Conservation (phyloP, 1,140 invertebrate genomes). For the Achatina immaculata region DNA sequence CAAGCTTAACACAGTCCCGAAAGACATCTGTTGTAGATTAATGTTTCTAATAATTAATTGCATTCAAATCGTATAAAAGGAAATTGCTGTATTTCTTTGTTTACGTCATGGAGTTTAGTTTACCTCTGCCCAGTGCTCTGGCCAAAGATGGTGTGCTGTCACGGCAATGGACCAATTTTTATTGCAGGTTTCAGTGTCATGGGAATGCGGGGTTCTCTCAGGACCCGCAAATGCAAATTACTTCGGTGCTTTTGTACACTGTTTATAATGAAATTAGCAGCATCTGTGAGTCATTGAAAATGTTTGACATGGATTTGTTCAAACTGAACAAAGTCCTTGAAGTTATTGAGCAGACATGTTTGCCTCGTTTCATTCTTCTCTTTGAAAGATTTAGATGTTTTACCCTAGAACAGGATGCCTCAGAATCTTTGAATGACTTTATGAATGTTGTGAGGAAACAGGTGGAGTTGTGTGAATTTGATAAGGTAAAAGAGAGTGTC, state of each 20-base stretch:
- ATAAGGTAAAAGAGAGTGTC: slow-evolving; percentile 15
- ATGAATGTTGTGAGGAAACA: slow-evolving; percentile 4
- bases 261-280: background rate
- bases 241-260: slow-evolving; percentile 17
- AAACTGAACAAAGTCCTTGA: slow-evolving; percentile 18
- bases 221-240: background rate
- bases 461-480: slow-evolving; percentile 22
- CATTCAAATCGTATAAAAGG: background rate
- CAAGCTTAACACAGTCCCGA: too few relatives aligned
- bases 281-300: background rate
- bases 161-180: slow-evolving; percentile 5
- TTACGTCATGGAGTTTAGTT: slow-evolving; percentile 2
- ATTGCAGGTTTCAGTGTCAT: slow-evolving; percentile 5
- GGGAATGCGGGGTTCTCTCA: background rate
- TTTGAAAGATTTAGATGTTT: slow-evolving; percentile 31
- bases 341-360: slow-evolving; percentile 18
- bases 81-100: background rate
- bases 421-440: slow-evolving; percentile 22
- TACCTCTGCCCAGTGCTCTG: background rate
- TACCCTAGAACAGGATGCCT: background rate
- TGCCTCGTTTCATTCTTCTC: slow-evolving; percentile 23
- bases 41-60: background rate
- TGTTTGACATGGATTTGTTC: background rate
- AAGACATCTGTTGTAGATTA: background rate
- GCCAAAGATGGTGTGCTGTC: slow-evolving; percentile 12